Conservation (phyloP, 2,888 invertebrate genomes). For the Cheilosia impressa region DNA sequence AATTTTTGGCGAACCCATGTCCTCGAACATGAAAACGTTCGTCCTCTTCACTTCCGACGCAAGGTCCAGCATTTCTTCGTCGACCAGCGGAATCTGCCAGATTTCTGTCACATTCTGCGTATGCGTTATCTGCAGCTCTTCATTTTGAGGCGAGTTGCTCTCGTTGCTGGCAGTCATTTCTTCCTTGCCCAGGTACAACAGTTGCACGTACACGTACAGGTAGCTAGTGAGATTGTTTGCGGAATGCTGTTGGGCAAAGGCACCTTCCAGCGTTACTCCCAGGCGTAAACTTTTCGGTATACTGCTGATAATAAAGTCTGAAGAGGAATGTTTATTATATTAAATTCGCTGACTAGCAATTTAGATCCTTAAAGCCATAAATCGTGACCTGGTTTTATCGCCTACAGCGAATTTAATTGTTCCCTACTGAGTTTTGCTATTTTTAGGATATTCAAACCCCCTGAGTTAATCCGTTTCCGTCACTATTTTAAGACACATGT, state of each 20-base stretch:
- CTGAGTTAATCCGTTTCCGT: not conserved
- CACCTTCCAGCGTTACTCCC: constrained; percentile 85
- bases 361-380: not conserved
- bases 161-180: constrained; percentile 38
- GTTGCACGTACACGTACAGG: constrained; percentile 85
- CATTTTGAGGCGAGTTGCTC: constrained; percentile 4
- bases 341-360: not conserved
- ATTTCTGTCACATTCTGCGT: constrained; percentile 70
- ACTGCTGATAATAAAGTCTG: constrained; percentile 80
- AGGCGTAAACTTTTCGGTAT: constrained; percentile 84
- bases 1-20: constrained; percentile 70
- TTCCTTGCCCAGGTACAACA: constrained; percentile 76
- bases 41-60: constrained; percentile 84
- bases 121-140: constrained; percentile 53
- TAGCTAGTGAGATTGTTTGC: constrained; percentile 83
- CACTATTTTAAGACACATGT: not conserved
- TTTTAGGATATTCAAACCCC: not conserved
- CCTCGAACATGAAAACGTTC: constrained; percentile 78
- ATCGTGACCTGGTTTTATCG: not conserved
- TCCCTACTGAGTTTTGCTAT: not conserved
- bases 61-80: constrained; percentile 81
- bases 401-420: not conserved
- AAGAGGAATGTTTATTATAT: not conserved
- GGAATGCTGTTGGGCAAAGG: constrained; percentile 85
- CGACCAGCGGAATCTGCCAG: constrained; percentile 81